Base-by-base conservation (phyloP, 2,797 vertebrate species). In the Coregonus suidteri region DNA sequence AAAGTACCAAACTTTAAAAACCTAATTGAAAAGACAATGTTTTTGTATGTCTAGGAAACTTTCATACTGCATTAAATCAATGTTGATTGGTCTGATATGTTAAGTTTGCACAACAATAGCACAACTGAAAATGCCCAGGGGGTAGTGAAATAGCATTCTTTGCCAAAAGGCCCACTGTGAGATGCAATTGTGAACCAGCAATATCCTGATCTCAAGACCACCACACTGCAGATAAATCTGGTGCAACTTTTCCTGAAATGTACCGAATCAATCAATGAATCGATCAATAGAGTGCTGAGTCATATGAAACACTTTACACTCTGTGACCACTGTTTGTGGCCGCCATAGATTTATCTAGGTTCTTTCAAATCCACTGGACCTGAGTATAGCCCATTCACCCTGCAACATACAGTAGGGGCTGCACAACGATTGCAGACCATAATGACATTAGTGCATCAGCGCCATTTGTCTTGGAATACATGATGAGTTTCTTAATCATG, bases 261-360 rank as follows among this genome's bases (percentile, higher is more conserved):
- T 30, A 5, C 64, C 4, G 64, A 34, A n/a, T 59, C 4, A 31
- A 77, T 87, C 72, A 82, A 59, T 75, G 53, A 11, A 37, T 73
- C 73, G 86, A 47, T 47, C 9, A 47, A 47, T 47, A 47, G 41
- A 47, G 41, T 13, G 41, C 90, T 91, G 88, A 90, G 88, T 90
- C 88, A 90, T 54, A 47, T 86, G 88, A 83, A 85, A 73, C 79
- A 81, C 83, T 69, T 59, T n/a, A 77, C 56, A 52, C 77, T 54
- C 52, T 54, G 71, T 34, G 51, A 14, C 5, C 1, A 54, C 25
- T 34, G 51, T 67, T 30, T 1, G 35, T 34, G 30, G 52, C 30
- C 16, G 6, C 3, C 15, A 9, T 15, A 25, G 47, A 25, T 20
- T 18, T 52, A 47, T 71, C 7, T 47, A 30, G 25, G n/a, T 18